Evolutionary conservation across 2,113 vertebrate species (phyloP), one percentile per base, ranked within the genome.

Genomic region (Monarcha castaneiventris): DNA sequence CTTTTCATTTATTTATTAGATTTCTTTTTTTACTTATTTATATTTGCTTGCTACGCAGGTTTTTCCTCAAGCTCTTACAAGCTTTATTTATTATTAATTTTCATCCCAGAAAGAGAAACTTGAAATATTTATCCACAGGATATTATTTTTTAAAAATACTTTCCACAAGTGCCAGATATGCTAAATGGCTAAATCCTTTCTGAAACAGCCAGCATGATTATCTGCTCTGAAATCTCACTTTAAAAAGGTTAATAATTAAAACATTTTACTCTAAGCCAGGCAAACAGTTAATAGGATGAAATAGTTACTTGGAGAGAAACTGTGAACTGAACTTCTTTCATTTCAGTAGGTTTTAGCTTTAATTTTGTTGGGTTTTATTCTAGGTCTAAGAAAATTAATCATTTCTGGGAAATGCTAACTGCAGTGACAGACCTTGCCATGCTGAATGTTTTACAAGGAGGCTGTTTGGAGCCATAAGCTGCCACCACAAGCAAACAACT

Each of bases 31-130:
- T 13, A 75, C 27, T 86, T 88, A 83, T 89, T 94, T 91, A 78
- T 92, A 93, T 84, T 88, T 95, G 33, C 52, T 89, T 90, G 58
- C 56, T 89, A 80, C 32, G 89, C 64, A 95, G 78, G 76, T 95
- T 96, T 95, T 97, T 95, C 63, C 77, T 87, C 75, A 76, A 95
- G 71, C 73, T 93, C 80, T 96, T 92, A 87, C 74, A 83, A 61
- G 75, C 62, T 94, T 94, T 94, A 96, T 97, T 96, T 95, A 96
- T 96, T 97, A 96, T 97, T 98, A 59, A 96, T 97, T 96, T 96
- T 94, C 77, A 97, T 90, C 78, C 54, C 76, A 93, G 78, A 67
- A 95, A 97, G 78, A 94, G 61, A 96, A 97, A 89, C 20, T 84
- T 97, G 83, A 97, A 97, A 97, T 95, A 97, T 96, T 98, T 97